Base-by-base conservation (phyloP, 2,888 invertebrate species). In the Watsonalla cultraria region DNA sequence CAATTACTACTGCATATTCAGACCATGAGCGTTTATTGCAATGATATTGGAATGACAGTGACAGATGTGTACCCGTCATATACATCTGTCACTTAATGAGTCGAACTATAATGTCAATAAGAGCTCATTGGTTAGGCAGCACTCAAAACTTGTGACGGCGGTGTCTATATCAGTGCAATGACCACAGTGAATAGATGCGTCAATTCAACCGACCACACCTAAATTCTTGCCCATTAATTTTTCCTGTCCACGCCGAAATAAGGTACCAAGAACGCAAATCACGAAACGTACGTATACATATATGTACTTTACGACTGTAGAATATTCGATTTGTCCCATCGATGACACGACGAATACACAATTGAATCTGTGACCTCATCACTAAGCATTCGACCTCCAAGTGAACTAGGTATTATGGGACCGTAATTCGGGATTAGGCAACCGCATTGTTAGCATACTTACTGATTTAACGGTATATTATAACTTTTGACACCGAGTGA, bases 351-450 rank as follows among this genome's bases (percentile, higher is more conserved):
- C 64, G 68, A 66, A 69, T 69, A 62, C 62, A 53, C 65, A 73
- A 74, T 68, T 58, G 58, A 63, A 62, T 55, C 58, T 61, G 59
- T 71, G 73, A 70, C 71, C 68, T 72, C 68, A 68, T 47, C 54
- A 52, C 14, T 64, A 58, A 57, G 60, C 55, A 35, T 55, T 54
- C 47, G 48, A 46, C 50, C 14, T 53, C 34, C 34, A 46, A 50
- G 37, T 37, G 51, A 13, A 37, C 56, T 50, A 51, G 54, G 55
- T 51, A 52, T 55, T 58, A 54, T 55, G 49, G 42, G 24, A 37
- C 54, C 46, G 51, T 52, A 47, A 50, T 53, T 52, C 47, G 48
- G 42, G 47, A 49, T 37, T 37, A 49, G 37, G 14, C 14, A 49
- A 49, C 15, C 37, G 35, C 14, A 49, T 63, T 49, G 51, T 51